A percentile compares a stretch with the other conserved stretches of the same genome.
phyloP scores from a whole-genome alignment of 2,888 invertebrate species.

The Chrysomela aeneicollis region DNA sequence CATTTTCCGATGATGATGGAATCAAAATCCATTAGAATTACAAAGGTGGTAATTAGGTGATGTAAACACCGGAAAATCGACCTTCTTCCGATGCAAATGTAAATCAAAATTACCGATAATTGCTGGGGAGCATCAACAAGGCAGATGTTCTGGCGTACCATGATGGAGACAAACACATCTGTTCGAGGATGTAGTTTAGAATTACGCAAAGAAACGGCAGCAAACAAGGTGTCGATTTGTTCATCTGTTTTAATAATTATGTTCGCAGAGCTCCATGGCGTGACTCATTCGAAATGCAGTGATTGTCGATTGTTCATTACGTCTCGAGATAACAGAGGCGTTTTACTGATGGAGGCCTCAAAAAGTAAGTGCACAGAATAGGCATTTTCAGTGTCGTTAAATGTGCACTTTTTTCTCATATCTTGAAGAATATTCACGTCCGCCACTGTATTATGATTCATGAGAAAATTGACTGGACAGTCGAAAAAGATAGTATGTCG shows the following conservation, averaged over 20 bases:
- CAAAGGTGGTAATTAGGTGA: slow-evolving; percentile 9
- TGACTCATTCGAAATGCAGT: slow-evolving; percentile 15
- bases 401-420: too few relatives aligned
- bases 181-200: slow-evolving; percentile 25
- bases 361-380: not conserved
- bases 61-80: slow-evolving; percentile 22
- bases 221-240: slow-evolving; percentile 37
- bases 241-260: slow-evolving; percentile 36
- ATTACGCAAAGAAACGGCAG: slow-evolving; percentile 36
- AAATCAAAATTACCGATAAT: slow-evolving; percentile 23
- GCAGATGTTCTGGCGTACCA: slow-evolving; percentile 28
- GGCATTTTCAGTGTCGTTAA: too few relatives aligned
- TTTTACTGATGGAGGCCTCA: slow-evolving; percentile 7
- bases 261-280: slow-evolving; percentile 5
- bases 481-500: too few relatives aligned
- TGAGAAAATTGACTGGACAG: too few relatives aligned
- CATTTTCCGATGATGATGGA: too few relatives aligned
- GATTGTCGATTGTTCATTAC: slow-evolving; percentile 11
- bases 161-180: slow-evolving; percentile 26
- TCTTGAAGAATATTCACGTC: too few relatives aligned
- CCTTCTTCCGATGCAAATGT: slow-evolving; percentile 27
- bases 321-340: slow-evolving; percentile 14
- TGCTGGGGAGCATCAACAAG: slow-evolving; percentile 19
- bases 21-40: not conserved
- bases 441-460: too few relatives aligned